Conservation (phyloP, 2,888 invertebrate genomes). For the Malthinus flaveolus region DNA sequence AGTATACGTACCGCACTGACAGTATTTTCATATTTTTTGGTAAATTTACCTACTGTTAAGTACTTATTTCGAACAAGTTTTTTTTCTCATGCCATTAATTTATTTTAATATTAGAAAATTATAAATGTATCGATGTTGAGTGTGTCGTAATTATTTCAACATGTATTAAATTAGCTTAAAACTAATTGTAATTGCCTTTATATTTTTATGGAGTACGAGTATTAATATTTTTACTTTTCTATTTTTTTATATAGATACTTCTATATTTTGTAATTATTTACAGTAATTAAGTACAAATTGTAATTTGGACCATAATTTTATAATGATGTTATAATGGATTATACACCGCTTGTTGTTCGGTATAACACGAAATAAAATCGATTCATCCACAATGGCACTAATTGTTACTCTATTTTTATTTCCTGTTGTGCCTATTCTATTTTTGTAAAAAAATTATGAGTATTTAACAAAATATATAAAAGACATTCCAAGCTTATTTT, state of each 20-base stretch:
- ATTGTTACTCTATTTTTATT: constrained; percentile 15
- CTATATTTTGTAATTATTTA: constrained; percentile 19
- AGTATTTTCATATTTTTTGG: constrained; percentile 20
- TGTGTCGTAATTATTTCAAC: no score
- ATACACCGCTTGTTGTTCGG: constrained; percentile 19
- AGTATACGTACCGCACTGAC: constrained; percentile 21
- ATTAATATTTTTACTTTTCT: constrained; percentile 17
- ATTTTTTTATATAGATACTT: constrained; percentile 14
- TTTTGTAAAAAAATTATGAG: constrained; percentile 24
- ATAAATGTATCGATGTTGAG: background rate
- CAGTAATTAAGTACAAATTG: background rate
- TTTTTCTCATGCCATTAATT: constrained; percentile 5
- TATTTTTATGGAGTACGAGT: background rate
- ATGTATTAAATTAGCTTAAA: no score
- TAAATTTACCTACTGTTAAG: background rate
- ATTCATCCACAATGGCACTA: background rate
- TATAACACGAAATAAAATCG: constrained; percentile 11
- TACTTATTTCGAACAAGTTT: background rate
- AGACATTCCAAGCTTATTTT: constrained; percentile 3
- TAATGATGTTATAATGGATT: constrained; percentile 13
- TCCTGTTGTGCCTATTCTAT: constrained; percentile 20
- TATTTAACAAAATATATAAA: constrained; percentile 22
- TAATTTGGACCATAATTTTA: constrained; percentile 6
- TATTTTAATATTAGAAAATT: constrained; percentile 13
- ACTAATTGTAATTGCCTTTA: background rate